Evolutionary conservation across 2,113 vertebrate genomes (phyloP), one percentile per base, ranked within the genome.

Genomic region (Actenoides lindsayi): DNA sequence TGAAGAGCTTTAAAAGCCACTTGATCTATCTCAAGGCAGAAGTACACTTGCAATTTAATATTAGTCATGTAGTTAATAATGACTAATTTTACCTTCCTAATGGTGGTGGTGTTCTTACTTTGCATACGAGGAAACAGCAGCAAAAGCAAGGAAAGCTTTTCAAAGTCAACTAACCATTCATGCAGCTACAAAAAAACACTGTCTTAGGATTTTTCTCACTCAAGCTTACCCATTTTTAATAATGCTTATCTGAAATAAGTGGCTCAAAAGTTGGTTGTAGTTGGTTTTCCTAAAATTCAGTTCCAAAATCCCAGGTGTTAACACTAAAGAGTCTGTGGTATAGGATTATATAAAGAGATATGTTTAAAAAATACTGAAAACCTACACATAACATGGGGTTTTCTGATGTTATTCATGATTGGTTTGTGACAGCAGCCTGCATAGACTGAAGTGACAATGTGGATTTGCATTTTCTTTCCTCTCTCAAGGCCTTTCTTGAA

Each of bases 401-500:
- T 35, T 93, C 68, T 73, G 56, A 90, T 73, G 95, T 97, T 62
- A 54, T 89, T 92, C 44, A 54, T 94, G 70, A 89, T 77, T 94
- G 57, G 67, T 96, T 97, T 94, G 94, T 96, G 79, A 83, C 77
- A 96, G 57, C 86, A 93, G 74, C 64, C 83, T 96, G 82, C 44
- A 71, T n/a, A 62, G 54, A 79, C 91, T 97, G 90, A 94, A 97
- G 95, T 85, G 93, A 30, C 87, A 97, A 80, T 83, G 46, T 16
- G 24, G 76, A 54, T 94, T 90, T 93, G 56, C 68, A 90, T 96
- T 95, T 96, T 96, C 76, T 96, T 88, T 80, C 87, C 78, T 94
- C 35, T 80, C 60, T 83, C 76, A 96, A 96, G 77, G 88, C 92
- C 57, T 93, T 94, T 73, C 56, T 96, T 93, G 56, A 95, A 97